phyloP scores from a whole-genome alignment of 2,113 vertebrate species.

The Phrynosoma blainvillii region DNA sequence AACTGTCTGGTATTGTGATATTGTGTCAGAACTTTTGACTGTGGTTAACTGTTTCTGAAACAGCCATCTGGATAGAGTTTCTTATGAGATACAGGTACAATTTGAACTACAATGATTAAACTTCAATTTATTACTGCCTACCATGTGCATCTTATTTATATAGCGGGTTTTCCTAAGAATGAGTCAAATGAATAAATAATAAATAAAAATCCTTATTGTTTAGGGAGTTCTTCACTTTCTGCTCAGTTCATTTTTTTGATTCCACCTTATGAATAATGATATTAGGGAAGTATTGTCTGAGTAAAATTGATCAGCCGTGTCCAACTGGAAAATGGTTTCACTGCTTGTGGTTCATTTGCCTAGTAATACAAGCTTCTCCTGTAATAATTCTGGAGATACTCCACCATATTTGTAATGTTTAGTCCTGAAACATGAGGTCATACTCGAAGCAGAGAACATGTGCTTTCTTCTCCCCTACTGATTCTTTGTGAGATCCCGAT shows the following conservation, averaged over 20 bases:
- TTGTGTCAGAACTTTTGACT: not conserved
- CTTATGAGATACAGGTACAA: not conserved
- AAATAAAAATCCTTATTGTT: not conserved
- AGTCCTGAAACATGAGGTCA: not conserved
- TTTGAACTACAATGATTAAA: not conserved
- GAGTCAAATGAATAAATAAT: not conserved
- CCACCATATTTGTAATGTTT: not conserved
- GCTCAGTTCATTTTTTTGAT: not conserved
- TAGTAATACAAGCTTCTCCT: not conserved
- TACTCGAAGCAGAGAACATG: not conserved
- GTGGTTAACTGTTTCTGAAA: not conserved
- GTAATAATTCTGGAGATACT: not conserved
- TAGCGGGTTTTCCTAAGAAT: not conserved
- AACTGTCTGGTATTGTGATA: not conserved
- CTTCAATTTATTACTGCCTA: not conserved
- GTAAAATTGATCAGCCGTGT: not conserved
- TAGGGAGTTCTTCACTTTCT: not conserved
- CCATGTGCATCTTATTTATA: not conserved
- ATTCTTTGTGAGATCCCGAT: not conserved
- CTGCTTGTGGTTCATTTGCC: not conserved
- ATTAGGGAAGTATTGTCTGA: not conserved
- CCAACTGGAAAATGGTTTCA: not conserved
- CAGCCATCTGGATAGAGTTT: no score
- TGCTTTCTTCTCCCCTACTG: no score
- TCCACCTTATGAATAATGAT: not conserved